Evolutionary conservation across 2,113 vertebrate genomes (phyloP).

Genomic region (Hemiprocne comata): DNA sequence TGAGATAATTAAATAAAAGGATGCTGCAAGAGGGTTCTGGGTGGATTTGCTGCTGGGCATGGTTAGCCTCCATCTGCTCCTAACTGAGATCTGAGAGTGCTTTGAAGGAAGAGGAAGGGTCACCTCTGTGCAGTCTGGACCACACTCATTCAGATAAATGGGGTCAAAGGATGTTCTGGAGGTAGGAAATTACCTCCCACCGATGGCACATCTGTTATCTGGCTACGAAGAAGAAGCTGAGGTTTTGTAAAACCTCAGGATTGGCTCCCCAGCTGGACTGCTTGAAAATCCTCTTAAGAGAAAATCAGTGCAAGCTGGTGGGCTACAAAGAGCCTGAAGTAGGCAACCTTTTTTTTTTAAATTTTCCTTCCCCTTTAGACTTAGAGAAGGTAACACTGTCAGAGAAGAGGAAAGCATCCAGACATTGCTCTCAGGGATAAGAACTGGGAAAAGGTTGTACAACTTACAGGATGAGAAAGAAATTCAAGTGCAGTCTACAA

Average conservation of each 20-base stretch:
- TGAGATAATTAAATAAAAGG: background rate
- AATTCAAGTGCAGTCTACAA: conserved; percentile 29
- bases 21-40: background rate
- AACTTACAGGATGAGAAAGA: conserved; percentile 38
- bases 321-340: background rate
- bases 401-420: conserved; percentile 3
- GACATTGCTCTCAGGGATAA: background rate
- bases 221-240: background rate
- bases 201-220: background rate
- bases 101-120: background rate
- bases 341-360: background rate
- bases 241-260: background rate
- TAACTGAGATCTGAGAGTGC: background rate
- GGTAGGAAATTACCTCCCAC: background rate
- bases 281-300: background rate
- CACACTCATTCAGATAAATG: background rate
- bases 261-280: background rate
- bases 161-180: background rate
- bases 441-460: background rate
- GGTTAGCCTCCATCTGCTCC: background rate
- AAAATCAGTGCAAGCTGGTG: background rate
- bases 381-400: background rate
- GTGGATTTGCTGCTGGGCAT: background rate
- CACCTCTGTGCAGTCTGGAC: background rate
- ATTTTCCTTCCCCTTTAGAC: no score